A percentile compares a stretch with the other conserved stretches of the same genome.
Conservation (phyloP, 2,888 invertebrate species). For the Drosophila quinaria region DNA sequence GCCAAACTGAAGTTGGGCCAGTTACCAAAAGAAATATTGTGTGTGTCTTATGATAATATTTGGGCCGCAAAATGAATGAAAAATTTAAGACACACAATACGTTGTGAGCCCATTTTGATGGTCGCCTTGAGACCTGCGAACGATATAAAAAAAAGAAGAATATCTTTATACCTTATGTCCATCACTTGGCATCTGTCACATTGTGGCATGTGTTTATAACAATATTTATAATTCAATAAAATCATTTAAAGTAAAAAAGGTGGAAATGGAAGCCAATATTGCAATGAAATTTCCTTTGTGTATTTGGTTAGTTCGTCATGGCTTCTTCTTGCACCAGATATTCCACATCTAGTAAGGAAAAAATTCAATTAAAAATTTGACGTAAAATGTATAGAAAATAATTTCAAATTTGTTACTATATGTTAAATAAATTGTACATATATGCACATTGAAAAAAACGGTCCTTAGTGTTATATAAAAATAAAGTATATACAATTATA, state of each 20-base stretch:
- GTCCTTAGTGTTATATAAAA: too few species aligned
- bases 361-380: too few species aligned
- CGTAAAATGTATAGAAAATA: too few species aligned
- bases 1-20: constrained; percentile 5
- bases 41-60: constrained; percentile 50
- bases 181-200: constrained; percentile 34
- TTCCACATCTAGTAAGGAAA: background rate
- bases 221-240: constrained; percentile 6
- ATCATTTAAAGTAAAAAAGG: background rate
- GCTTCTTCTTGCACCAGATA: too few species aligned
- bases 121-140: constrained; percentile 35
- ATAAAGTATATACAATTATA: background rate
- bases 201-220: constrained; percentile 7
- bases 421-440: too few species aligned
- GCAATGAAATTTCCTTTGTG: too few species aligned
- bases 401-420: too few species aligned
- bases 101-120: constrained; percentile 18
- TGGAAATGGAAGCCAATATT: background rate
- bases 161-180: constrained; percentile 24
- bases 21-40: constrained; percentile 11
- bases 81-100: constrained; percentile 27
- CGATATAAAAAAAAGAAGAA: background rate
- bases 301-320: too few species aligned
- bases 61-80: constrained; percentile 39
- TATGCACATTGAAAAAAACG: too few species aligned